Evolutionary conservation across 1,140 invertebrate species (phyloP).

Genomic region (Pseudomyrmex pallidus): DNA sequence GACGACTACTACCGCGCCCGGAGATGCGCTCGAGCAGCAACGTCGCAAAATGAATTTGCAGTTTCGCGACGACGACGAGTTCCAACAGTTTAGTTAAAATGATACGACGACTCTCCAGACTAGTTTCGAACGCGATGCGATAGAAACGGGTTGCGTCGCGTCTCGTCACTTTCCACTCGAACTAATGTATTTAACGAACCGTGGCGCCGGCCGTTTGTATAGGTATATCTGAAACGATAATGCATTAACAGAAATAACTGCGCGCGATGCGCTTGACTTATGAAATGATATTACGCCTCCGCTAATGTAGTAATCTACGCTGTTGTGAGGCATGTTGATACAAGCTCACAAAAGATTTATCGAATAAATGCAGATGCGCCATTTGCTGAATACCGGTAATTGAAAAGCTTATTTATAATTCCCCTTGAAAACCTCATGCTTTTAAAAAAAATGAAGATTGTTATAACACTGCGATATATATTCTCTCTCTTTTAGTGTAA

Average conservation of each 20-base stretch:
- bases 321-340: not conserved
- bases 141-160: slow-evolving; percentile 1
- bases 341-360: not conserved
- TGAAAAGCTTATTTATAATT: slow-evolving; percentile 18
- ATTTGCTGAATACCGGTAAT: not conserved
- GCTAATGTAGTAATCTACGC: slow-evolving; percentile 18
- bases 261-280: slow-evolving; percentile 35
- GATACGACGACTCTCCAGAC: slow-evolving; percentile 23
- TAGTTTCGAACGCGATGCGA: slow-evolving; percentile 33
- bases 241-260: slow-evolving; percentile 28
- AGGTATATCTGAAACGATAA: slow-evolving; percentile 34
- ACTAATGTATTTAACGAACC: slow-evolving; percentile 50
- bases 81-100: slow-evolving; percentile 33
- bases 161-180: slow-evolving; percentile 53
- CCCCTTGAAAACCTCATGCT: not conserved
- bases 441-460: not conserved
- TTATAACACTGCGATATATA: not conserved
- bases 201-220: not conserved
- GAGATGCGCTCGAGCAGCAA: not conserved
- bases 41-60: slow-evolving; percentile 44
- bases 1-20: not conserved
- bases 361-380: not conserved
- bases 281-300: slow-evolving; percentile 18
- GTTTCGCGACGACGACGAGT: slow-evolving; percentile 29
- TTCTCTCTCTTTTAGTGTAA: not conserved